Base-by-base conservation (phyloP, 2,888 invertebrate species). In the Lamellibrachia satsuma region DNA sequence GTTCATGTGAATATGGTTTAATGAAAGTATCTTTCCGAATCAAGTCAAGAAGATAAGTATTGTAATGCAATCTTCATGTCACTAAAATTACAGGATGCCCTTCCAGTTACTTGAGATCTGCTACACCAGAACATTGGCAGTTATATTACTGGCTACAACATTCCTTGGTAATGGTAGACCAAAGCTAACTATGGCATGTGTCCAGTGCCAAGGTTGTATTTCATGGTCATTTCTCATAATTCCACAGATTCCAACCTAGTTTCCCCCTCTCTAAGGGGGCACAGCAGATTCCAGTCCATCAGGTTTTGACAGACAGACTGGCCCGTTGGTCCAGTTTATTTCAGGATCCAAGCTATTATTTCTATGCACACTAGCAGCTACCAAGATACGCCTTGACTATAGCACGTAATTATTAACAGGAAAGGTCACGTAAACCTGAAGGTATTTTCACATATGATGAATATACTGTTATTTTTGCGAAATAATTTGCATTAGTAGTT, bases 141-240 rank as follows among this genome's bases (percentile, higher is more conserved):
- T 91, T 91, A 52, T 91, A 51, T 91, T 91, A 52, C 7, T 91
- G 91, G 22, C 91, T 52, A 15, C 91, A 91, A 91, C 52, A 91
- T 91, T 91, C 52, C 91, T 27, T 39, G 51, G 52, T 27, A 39
- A 91, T 52, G 52, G 52, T n/a, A 15, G 51, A 15, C 39, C 39
- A 91, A 51, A 91, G 52, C 91, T 52, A 91, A 51, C 51, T 11
- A 91, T 39, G 39, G 51, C 39, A 51, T 52, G 52, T 52, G 91
- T 52, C 91, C 52, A 52, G 51, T 7, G 91, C 39, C 52, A 91
- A 91, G 91, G 91, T 51, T 51, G 52, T 91, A 39, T 27, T 91
- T 11, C 52, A 52, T n/a, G 91, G 91, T 91, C 22, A 51, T 91
- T 90, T 22, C 55, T 52, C 39, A 92, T 90, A 7, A 92, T 90